Conservation (phyloP, 2,888 invertebrate genomes). For the Trichogramma evanescens region DNA sequence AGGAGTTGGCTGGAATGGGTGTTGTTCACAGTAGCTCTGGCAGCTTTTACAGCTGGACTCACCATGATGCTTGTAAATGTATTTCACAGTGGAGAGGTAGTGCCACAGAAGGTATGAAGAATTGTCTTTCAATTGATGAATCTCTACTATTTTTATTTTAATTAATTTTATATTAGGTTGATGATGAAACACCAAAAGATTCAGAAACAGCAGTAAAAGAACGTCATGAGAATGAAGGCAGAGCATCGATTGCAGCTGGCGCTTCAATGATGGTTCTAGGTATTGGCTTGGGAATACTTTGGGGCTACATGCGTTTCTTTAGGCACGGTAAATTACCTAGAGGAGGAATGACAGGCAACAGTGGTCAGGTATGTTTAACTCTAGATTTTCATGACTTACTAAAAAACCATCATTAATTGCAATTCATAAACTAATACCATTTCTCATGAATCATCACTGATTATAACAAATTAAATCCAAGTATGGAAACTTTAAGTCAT, state of each 20-base stretch:
- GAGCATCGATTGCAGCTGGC: slow-evolving; percentile 37
- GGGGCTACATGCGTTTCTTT: slow-evolving; percentile 42
- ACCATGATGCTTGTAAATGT: slow-evolving; percentile 38
- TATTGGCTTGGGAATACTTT: slow-evolving; percentile 33
- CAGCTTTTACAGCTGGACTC: slow-evolving; percentile 39
- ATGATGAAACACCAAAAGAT: slow-evolving; percentile 7
- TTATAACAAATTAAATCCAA: too few relatives aligned
- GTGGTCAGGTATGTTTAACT: slow-evolving; percentile 41
- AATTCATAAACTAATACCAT: too few relatives aligned
- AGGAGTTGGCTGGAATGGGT: slow-evolving; percentile 44
- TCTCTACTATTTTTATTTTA: neutral
- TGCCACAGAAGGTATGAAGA: slow-evolving; percentile 19
- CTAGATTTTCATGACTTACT: neutral
- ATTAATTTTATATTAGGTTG: slow-evolving; percentile 5
- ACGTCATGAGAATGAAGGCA: slow-evolving; percentile 27
- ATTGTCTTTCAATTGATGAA: neutral
- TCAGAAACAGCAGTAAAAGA: slow-evolving; percentile 20
- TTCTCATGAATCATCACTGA: too few relatives aligned
- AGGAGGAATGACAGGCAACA: slow-evolving; percentile 38
- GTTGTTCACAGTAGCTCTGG: slow-evolving; percentile 37
- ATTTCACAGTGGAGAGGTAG: slow-evolving; percentile 26
- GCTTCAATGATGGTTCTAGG: slow-evolving; percentile 39
- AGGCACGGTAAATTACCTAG: slow-evolving; percentile 40
- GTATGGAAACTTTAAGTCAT: too few relatives aligned
- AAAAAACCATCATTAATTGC: neutral